phyloP scores from a whole-genome alignment of 2,888 invertebrate genomes.

The Ephialtes manifestator region DNA sequence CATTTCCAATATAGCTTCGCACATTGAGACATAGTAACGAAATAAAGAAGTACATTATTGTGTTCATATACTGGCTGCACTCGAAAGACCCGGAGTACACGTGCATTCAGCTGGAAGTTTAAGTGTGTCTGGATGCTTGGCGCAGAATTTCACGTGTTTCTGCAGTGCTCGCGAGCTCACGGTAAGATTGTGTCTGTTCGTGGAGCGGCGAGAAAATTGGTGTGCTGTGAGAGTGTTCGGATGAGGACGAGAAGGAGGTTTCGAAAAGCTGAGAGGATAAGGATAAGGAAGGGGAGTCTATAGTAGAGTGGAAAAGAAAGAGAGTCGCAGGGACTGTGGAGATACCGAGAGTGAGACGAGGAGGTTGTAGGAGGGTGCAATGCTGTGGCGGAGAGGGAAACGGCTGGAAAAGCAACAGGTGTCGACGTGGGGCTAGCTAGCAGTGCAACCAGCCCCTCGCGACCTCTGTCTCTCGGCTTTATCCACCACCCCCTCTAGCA shows the following conservation, averaged over 20 bases:
- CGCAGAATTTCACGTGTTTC: constrained; percentile 49
- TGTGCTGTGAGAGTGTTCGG: constrained; percentile 54
- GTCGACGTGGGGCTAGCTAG: constrained; percentile 82
- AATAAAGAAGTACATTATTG: constrained; percentile 27
- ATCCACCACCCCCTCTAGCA: constrained; percentile 61
- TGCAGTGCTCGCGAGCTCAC: constrained; percentile 39
- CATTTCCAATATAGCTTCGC: not conserved
- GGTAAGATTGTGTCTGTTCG: constrained; percentile 50
- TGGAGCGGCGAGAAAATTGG: constrained; percentile 54
- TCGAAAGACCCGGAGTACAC: not conserved
- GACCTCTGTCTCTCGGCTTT: constrained; percentile 66
- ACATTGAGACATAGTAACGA: not conserved
- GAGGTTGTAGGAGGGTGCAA: constrained; percentile 58
- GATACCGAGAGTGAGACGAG: constrained; percentile 45
- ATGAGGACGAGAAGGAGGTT: constrained; percentile 37
- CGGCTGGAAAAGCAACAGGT: constrained; percentile 84
- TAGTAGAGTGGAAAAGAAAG: constrained; percentile 50
- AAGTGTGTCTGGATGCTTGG: constrained; percentile 41
- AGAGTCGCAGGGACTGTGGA: constrained; percentile 22
- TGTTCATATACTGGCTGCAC: not conserved
- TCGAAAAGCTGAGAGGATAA: constrained; percentile 61
- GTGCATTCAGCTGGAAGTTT: constrained; percentile 28
- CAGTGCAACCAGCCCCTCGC: constrained; percentile 75
- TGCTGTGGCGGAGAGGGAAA: constrained; percentile 73
- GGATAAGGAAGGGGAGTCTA: constrained; percentile 51